Conservation (phyloP, 1,140 invertebrate genomes). For the Hylyphantes graminicola region DNA sequence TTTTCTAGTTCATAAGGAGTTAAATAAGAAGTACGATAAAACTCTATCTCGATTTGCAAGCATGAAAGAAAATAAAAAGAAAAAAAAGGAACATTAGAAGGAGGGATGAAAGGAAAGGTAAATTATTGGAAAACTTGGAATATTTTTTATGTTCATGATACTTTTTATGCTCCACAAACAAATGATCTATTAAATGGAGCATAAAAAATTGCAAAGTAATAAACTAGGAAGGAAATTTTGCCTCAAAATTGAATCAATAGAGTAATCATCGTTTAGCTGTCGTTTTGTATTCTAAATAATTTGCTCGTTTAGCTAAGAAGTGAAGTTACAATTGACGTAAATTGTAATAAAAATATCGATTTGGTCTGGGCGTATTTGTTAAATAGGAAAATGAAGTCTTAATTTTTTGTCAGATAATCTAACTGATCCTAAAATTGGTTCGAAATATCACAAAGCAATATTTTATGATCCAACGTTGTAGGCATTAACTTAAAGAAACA, state of each 20-base stretch:
- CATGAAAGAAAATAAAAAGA: constrained; percentile 30
- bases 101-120: constrained; percentile 1
- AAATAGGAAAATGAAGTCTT: no score
- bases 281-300: constrained; percentile 20
- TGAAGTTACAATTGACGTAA: no score
- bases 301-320: no score
- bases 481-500: no score
- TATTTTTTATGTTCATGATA: constrained; percentile 17
- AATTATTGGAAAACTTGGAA: constrained; percentile 43
- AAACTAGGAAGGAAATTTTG: constrained; percentile 25
- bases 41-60: constrained; percentile 2
- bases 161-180: constrained; percentile 48
- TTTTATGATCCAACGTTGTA: no score
- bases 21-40: not conserved
- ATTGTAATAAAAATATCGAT: no score
- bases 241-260: constrained; percentile 43
- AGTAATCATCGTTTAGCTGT: constrained; percentile 45
- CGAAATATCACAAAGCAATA: no score
- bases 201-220: constrained; percentile 17
- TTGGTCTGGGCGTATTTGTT: no score
- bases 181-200: constrained; percentile 49
- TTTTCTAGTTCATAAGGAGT: not conserved
- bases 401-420: no score
- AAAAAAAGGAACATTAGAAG: constrained; percentile 24
- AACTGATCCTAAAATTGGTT: no score